Conservation (phyloP, 1,140 invertebrate species). For the Cydia pomonella region DNA sequence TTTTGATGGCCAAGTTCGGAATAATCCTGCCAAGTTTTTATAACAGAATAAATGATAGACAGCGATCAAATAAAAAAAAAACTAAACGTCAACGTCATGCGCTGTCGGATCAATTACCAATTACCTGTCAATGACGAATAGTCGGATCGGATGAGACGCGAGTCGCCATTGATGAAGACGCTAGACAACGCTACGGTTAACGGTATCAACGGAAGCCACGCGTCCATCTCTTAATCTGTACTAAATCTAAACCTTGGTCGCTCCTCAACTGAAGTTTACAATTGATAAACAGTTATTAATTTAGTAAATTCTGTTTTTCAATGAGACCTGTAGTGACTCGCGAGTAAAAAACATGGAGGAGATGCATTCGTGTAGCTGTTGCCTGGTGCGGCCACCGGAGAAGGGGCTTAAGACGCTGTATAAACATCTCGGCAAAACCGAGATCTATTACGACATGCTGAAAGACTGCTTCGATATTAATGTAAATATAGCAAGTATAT, state of each 20-base stretch:
- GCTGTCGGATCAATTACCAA: background rate
- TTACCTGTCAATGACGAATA: too few relatives aligned
- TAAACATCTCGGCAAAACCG: conserved; percentile 1
- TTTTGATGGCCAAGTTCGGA: background rate
- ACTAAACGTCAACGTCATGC: background rate
- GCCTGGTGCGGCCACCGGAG: background rate
- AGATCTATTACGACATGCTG: conserved; percentile 15
- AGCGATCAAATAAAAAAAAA: background rate
- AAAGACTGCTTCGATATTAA: conserved; percentile 8
- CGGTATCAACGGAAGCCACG: too few relatives aligned
- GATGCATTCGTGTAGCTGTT: background rate
- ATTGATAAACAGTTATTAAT: background rate
- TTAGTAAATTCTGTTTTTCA: background rate
- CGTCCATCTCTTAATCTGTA: too few relatives aligned
- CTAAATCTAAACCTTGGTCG: too few relatives aligned
- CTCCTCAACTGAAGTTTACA: background rate
- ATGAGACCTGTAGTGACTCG: background rate
- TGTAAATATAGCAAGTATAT: background rate
- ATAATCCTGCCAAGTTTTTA: background rate
- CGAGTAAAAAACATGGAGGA: background rate
- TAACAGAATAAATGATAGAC: too few relatives aligned
- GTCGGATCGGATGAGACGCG: too few relatives aligned
- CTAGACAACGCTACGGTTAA: too few relatives aligned
- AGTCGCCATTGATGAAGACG: too few relatives aligned
- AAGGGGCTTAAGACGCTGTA: background rate